Evolutionary conservation across 2,888 invertebrate species (phyloP).

Genomic region (Colostygia pectinataria): DNA sequence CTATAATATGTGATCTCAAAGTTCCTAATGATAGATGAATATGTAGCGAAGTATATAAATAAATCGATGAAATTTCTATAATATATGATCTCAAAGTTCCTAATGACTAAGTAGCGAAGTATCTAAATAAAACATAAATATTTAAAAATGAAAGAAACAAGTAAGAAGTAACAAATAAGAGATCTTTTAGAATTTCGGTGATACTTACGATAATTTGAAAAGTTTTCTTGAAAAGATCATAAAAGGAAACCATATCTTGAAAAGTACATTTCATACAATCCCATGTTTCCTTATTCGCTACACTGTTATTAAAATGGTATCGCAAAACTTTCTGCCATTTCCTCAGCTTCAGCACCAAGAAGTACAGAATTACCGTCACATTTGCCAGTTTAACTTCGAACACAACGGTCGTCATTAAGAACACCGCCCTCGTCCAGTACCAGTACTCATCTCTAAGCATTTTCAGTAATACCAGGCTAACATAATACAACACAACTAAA

Average conservation of each 20-base stretch:
- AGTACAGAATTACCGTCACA: slow-evolving; percentile 11
- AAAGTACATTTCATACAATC: slow-evolving; percentile 8
- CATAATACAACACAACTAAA: slow-evolving; percentile 11
- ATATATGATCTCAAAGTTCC: too few species aligned
- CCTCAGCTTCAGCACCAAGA: slow-evolving; percentile 15
- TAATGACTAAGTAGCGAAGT: too few species aligned
- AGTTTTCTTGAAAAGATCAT: slow-evolving; percentile 5
- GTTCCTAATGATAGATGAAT: too few species aligned
- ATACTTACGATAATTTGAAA: slow-evolving; percentile 25
- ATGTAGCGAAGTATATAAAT: too few species aligned
- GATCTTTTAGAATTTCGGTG: too few species aligned
- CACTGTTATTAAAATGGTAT: neutral
- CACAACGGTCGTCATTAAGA: slow-evolving; percentile 9
- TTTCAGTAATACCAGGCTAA: slow-evolving; percentile 7
- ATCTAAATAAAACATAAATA: too few species aligned
- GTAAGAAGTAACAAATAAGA: too few species aligned
- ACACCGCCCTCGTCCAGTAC: slow-evolving; percentile 14
- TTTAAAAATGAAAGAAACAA: too few species aligned
- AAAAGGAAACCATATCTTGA: slow-evolving; percentile 1
- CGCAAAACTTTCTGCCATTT: slow-evolving; percentile 17
- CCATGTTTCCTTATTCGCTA: neutral
- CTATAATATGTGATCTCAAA: too few species aligned
- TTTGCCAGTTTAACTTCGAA: slow-evolving; percentile 21
- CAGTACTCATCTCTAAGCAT: slow-evolving; percentile 5
- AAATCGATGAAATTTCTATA: too few species aligned